These are phyloP conservation scores for Oreochromis tanganicae DNA, from an alignment of 2,113 vertebrate genomes.

Conservation along the genomic window DNA sequence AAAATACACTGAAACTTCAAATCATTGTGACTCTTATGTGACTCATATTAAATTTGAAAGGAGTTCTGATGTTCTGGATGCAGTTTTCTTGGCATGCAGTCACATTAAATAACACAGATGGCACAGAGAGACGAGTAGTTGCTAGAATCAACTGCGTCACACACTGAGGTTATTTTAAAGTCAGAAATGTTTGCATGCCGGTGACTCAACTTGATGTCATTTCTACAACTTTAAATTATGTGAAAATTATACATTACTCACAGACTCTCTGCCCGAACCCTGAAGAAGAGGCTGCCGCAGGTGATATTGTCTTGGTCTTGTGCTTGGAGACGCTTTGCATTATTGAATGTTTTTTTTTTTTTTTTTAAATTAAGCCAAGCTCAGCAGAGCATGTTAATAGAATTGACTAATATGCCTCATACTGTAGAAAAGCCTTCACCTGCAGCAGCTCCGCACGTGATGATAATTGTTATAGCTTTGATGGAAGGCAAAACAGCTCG, in stretches of 20 bases:
- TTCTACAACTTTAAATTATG: not conserved
- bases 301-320: not conserved
- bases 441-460: not conserved
- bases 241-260: not conserved
- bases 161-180: not conserved
- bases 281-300: conserved; percentile 1
- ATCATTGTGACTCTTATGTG: not conserved
- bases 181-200: not conserved
- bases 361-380: not conserved
- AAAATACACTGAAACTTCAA: not conserved
- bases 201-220: not conserved
- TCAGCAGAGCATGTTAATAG: conserved; percentile 29
- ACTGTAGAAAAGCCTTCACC: not conserved
- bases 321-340: not conserved
- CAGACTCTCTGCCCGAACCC: not conserved
- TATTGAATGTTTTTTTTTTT: not conserved
- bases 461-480: not conserved
- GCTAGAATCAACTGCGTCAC: not conserved
- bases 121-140: not conserved
- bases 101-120: not conserved
- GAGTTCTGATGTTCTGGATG: not conserved
- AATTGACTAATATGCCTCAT: conserved; percentile 22
- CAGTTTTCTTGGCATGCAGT: not conserved
- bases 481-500: not conserved
- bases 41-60: not conserved